Base-by-base conservation (phyloP, 2,113 vertebrate species). In the Tenebrosternarchus preto region DNA sequence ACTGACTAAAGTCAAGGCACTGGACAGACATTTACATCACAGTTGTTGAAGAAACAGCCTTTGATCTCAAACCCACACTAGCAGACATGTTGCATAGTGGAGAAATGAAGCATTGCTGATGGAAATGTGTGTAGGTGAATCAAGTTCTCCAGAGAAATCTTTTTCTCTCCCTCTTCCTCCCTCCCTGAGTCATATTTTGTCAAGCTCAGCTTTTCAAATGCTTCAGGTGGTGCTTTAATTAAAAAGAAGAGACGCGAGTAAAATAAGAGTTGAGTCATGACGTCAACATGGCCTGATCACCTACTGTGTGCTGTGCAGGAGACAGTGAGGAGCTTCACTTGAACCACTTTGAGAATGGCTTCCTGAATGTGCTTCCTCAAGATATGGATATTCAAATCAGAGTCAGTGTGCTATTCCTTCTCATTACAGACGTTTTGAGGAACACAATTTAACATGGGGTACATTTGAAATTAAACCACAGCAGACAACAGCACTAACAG, bases 101-200 rank as follows among this genome's bases (percentile, higher is more conserved):
- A 53, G 25, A 7, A 24, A 17, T 29, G 64, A 67, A 67, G 20
- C 20, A 36, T 31, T 39, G 12, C 31, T 67, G 64, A 67, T 22
- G 36, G 64, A 2, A 36, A n/a, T 68, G 74, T 64, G 59, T 76
- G 33, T 16, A 29, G 36, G 59, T 46, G 73, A 63, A 29, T 3
- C 5, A 2, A 16, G 56, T 61, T 24, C 29, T 22, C 20, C n/a
- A 24, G 6, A 67, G 46, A 67, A 36, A 57, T 19, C 5, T 50
- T 5, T 63, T 16, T 33, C 9, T 43, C 57, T 20, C n/a, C 5
- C 61, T 77, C 36, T 11, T 33, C 16, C 16, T n/a, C 24, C 24
- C 4, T 33, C 3, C 12, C 24, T 31, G 3, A 0, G 2, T 43
- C 7, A 1, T 11, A 1, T 22, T 43, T 8, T 7, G 4, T 55